A percentile compares a stretch with the other conserved stretches of the same genome.
Evolutionary conservation across 2,113 vertebrate genomes (phyloP).

Genomic region (Lycaon pictus): DNA sequence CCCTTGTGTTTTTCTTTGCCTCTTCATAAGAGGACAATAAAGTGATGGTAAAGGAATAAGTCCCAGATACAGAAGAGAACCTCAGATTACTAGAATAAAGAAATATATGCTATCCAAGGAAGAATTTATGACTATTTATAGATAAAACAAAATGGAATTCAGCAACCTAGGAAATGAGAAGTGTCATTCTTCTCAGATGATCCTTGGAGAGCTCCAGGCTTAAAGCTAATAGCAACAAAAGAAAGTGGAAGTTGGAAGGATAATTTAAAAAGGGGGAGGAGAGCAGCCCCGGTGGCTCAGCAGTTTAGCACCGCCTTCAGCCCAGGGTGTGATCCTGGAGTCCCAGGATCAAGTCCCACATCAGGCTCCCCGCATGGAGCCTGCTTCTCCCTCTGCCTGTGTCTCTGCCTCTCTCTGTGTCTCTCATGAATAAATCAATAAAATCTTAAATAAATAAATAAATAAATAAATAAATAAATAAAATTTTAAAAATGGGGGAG

Average conservation of each 20-base stretch:
- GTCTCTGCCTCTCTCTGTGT: no score
- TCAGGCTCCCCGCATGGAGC: no score
- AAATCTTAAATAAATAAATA: no score
- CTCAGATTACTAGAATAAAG: slow-evolving; percentile 43
- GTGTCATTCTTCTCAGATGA: background rate
- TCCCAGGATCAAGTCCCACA: no score
- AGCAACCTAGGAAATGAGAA: background rate
- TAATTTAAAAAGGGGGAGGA: background rate
- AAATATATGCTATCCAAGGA: background rate
- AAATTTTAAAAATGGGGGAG: background rate
- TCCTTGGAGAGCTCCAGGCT: background rate
- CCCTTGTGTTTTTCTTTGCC: background rate
- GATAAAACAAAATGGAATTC: slow-evolving; percentile 16
- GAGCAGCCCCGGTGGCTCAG: no score
- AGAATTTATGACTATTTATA: background rate
- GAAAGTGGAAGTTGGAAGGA: background rate
- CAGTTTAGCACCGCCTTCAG: no score
- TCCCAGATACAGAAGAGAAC: background rate
- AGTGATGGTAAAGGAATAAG: background rate
- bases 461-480: no score
- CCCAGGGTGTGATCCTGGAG: no score
- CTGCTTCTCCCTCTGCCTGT: no score
- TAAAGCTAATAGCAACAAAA: background rate
- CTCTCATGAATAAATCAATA: no score
- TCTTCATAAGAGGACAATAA: background rate